phyloP scores from a whole-genome alignment of 1,140 invertebrate genomes.

The Contarinia nasturtii region DNA sequence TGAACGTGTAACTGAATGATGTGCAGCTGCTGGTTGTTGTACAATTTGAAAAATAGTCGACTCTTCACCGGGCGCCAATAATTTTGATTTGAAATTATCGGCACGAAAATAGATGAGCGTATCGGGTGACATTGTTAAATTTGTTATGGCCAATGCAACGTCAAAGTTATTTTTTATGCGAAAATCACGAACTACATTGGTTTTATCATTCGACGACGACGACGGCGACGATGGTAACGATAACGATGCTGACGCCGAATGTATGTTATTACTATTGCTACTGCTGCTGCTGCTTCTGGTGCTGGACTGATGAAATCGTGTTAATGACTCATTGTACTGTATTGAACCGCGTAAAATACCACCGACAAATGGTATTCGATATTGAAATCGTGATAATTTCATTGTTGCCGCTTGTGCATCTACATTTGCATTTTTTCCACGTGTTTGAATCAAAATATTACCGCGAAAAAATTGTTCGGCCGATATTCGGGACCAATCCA shows the following conservation, averaged over 20 bases:
- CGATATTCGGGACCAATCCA: background rate
- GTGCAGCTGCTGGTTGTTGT: background rate
- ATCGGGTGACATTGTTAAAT: constrained; percentile 40
- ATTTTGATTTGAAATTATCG: constrained; percentile 9
- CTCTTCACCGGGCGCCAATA: constrained; percentile 14
- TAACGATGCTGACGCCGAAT: too few species aligned
- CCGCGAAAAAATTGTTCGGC: background rate
- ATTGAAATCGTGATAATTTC: background rate
- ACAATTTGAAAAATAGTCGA: constrained; percentile 12
- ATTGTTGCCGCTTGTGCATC: too few species aligned
- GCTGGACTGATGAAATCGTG: constrained; percentile 27
- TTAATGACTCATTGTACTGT: constrained; percentile 29
- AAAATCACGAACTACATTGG: constrained; percentile 32
- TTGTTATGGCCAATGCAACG: constrained; percentile 45
- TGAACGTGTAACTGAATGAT: background rate
- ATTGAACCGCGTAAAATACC: constrained; percentile 34
- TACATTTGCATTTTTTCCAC: background rate
- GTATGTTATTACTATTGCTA: too few species aligned
- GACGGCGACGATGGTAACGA: too few species aligned
- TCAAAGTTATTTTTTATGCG: constrained; percentile 50
- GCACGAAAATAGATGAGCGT: constrained; percentile 38
- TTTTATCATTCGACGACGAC: too few species aligned
- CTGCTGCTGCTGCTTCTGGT: too few species aligned
- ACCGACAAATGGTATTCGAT: constrained; percentile 32
- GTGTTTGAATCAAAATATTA: background rate